These are phyloP conservation scores for Hydrochoerus hydrochaeris DNA, from an alignment of 2,113 vertebrate species.

Conservation along the genomic window DNA sequence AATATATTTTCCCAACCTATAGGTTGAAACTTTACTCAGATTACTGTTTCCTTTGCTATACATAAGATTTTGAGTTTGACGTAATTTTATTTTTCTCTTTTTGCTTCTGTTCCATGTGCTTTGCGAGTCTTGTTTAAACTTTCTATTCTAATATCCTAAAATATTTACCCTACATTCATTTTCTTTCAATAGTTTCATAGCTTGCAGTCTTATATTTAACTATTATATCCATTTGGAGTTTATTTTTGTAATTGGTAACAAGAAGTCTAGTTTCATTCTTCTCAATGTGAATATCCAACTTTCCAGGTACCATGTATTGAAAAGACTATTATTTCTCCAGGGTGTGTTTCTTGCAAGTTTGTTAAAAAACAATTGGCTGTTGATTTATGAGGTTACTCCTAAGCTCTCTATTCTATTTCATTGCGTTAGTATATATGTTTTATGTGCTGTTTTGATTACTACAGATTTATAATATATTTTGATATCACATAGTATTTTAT, in stretches of 20 bases:
- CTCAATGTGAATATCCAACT: background rate
- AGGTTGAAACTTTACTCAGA: background rate
- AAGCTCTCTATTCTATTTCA: background rate
- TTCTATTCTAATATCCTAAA: background rate
- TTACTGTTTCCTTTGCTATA: background rate
- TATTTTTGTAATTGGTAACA: background rate
- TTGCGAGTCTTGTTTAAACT: background rate
- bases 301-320: background rate
- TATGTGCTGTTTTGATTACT: background rate
- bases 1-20: background rate
- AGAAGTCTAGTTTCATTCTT: background rate
- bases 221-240: background rate
- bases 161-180: background rate
- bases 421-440: background rate
- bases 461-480: background rate
- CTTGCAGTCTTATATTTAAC: background rate
- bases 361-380: background rate
- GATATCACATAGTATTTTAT: background rate
- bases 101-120: background rate
- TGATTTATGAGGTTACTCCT: background rate
- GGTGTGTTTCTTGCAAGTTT: background rate
- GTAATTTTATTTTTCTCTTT: background rate
- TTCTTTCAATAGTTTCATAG: background rate
- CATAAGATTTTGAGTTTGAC: background rate
- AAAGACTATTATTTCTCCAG: background rate